phyloP scores from a whole-genome alignment of 2,888 invertebrate genomes.

The Zootermopsis nevadensis region DNA sequence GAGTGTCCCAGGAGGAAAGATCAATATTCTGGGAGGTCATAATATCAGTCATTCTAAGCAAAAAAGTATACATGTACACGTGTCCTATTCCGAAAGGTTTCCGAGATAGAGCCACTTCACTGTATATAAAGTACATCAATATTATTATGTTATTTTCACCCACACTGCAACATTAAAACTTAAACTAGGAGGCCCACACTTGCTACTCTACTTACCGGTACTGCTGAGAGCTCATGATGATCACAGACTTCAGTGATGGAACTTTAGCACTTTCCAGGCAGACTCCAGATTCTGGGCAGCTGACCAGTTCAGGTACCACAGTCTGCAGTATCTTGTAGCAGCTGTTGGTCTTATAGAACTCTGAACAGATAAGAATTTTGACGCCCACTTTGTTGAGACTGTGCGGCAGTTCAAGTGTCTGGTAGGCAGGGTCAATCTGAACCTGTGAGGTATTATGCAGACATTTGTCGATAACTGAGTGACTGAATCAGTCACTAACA shows the following conservation, averaged over 20 bases:
- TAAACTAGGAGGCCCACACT: too few species aligned
- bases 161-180: too few species aligned
- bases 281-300: constrained; percentile 60
- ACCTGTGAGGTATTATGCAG: constrained; percentile 66
- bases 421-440: constrained; percentile 81
- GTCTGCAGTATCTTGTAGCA: constrained; percentile 73
- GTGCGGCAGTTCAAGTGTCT: constrained; percentile 75
- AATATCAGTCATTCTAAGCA: too few species aligned
- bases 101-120: too few species aligned
- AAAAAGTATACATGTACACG: too few species aligned
- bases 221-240: constrained; percentile 66
- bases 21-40: too few species aligned
- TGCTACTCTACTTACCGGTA: constrained; percentile 66
- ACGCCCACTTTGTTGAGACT: constrained; percentile 77
- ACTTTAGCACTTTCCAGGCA: constrained; percentile 60
- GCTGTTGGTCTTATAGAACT: constrained; percentile 71
- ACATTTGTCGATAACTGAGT: not conserved
- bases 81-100: too few species aligned
- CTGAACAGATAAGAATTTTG: constrained; percentile 74
- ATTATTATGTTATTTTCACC: too few species aligned
- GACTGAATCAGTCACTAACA: too few species aligned
- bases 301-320: constrained; percentile 70
- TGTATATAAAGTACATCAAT: too few species aligned
- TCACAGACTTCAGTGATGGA: constrained; percentile 69
- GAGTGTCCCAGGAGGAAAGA: too few species aligned